Base-by-base conservation (phyloP, 2,113 vertebrate genomes). In the Atherinomorus stipes region DNA sequence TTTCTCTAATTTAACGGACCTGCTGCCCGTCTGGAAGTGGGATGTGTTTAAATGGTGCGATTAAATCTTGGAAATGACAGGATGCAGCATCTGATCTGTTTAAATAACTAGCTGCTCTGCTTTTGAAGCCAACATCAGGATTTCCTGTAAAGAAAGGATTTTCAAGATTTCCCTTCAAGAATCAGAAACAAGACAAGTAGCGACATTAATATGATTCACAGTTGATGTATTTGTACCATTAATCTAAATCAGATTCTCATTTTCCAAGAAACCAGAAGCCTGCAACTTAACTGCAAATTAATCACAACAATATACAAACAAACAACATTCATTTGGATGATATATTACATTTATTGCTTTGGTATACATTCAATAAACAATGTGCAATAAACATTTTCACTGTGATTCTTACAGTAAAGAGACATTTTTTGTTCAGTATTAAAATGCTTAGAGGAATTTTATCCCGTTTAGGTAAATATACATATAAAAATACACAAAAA, bases 281-380 rank as follows among this genome's bases (percentile, higher is more conserved):
- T 38, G 28, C 13, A 38, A 22, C 15, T 23, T 19, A 1, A 11
- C 62, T 42, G 12, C 16, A 52, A 62, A 0, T 25, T 10, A 44
- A 44, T 57, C 19, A 37, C 22, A 66, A 40, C 62, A 13, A 54
- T 2, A 56, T 1, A 58, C 15, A 56, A 45, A 58, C 6, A 53
- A 26, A 62, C 37, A 1, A 38, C 16, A 4, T 83, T 83, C 71
- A 80, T 74, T 81, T 61, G 22, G 37, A 65, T 52, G 12, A 40
- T 73, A 47, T 68, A 53, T 66, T 59, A 62, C 44, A 74, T 68
- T 72, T 49, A 28, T 22, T 78, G 44, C 40, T 72, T 72, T 73
- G 42, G 40, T 53, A 38, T 15, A 60, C 12, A 13, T 13, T 15
- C 7, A 1, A n/a, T n/a, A n/a, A n/a, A n/a, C n/a, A n/a, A n/a